Evolutionary conservation across 2,888 invertebrate genomes (phyloP), one percentile per base, ranked within the genome.

Genomic region (Baccha elongata): DNA sequence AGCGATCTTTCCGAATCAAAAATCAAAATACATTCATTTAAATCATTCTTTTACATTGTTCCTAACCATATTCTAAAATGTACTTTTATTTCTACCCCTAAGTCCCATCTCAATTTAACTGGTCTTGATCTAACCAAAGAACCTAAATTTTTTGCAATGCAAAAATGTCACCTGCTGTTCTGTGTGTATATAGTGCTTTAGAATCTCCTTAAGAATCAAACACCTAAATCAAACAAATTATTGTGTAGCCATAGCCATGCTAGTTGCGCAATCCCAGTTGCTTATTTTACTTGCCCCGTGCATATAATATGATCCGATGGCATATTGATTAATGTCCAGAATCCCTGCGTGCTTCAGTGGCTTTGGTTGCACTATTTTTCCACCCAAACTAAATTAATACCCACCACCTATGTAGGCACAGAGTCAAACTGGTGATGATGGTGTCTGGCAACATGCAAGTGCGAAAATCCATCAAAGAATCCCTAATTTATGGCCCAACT

Each of bases 151-250:
- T 5, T 23, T 26, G 26, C 26, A 26, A 4, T 3, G 26, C 26
- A 32, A 46, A 58, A 62, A 64, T 19, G 26, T 23, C 62, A 62
- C 52, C 21, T 72, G 44, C 52, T 53, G 52, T 35, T 23, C 11
- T 29, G 29, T 32, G 37, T 29, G 13, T 17, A 53, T 48, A 69
- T 32, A 32, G 32, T 23, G 23, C 23, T 23, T 32, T 60, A 35
- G 35, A 65, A 52, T 72, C 72, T 42, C 67, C 72, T 60, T 46
- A 68, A 53, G 26, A 29, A 21, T 32, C 32, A 17, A 67, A 64
- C 72, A 58, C 83, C 62, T 78, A 78, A 83, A 83, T 83, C 78
- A 83, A 78, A 78, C 78, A 73, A 83, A 83, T 78, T 78, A 73
- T 58, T 62, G 46, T 42, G 62, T 21, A 71, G 40, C 44, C 23